Evolutionary conservation across 2,888 invertebrate genomes (phyloP), one percentile per base, ranked within the genome.

Genomic region (Leptopilina drosophilae): DNA sequence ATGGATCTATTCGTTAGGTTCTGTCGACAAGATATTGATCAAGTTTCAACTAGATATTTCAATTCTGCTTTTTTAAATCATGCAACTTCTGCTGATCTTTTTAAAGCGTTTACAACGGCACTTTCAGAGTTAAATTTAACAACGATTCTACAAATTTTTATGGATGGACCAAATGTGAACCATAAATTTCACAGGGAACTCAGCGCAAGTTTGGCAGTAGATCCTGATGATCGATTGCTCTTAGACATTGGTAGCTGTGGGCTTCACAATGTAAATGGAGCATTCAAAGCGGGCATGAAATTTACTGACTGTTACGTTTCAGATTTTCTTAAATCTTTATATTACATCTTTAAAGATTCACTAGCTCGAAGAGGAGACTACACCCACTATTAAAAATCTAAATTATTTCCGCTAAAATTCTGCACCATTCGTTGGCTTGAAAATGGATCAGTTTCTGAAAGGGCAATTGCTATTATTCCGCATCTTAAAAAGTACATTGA

Each of bases 161-260:
- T 20, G 20, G 20, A 20, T 20, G 20, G 0, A 20, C 66, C 66
- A 49, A 49, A 12, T 49, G 49, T 49, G 49, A 49, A 49, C 49
- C 49, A 49, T 69, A 20, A 20, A 20, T 20, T 20, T 20, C 59
- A 64, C 59, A 5, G n/a, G 59, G 20, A 20, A 20, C 20, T 59
- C 5, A 59, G 59, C 62, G 75, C 20, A 62, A 53, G 64, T 65
- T 73, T 69, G 78, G 2, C 15, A 69, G 5, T 8, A 15, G 69
- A 49, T 69, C 69, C 69, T 69, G 40, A 69, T 33, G 49, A 20
- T 33, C 40, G 15, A 9, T 20, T 78, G 56, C 79, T 87, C 9
- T 65, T 89, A 26, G 82, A 88, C 26, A 81, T 88, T 76, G 88
- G 88, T 56, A 85, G 83, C 49, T 90, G 89, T 76, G 86, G 87